Evolutionary conservation across 2,888 invertebrate species (phyloP).

Genomic region (Gryllus longicercus): DNA sequence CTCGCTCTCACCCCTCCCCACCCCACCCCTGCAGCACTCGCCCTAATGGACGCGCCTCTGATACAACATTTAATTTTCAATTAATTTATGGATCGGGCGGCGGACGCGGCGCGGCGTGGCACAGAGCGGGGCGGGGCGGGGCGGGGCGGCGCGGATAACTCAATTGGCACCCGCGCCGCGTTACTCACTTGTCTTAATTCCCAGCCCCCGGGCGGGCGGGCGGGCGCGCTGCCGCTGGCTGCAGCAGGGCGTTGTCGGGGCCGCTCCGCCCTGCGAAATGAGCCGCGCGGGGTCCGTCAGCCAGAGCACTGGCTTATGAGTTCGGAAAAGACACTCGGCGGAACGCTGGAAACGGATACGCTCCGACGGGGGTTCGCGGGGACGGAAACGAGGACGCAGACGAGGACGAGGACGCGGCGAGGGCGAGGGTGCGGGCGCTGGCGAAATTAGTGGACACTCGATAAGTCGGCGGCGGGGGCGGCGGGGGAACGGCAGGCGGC

Average conservation of each 20-base stretch:
- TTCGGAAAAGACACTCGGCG: not conserved
- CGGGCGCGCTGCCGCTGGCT: not conserved
- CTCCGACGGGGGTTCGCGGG: not conserved
- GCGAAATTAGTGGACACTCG: conserved; percentile 17
- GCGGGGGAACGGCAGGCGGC: not conserved
- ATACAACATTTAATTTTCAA: conserved; percentile 31
- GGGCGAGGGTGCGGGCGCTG: not conserved
- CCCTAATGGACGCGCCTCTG: conserved; percentile 17
- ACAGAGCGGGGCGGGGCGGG: too few species aligned
- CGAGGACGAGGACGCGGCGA: not conserved
- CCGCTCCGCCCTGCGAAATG: not conserved
- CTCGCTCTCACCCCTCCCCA: not conserved
- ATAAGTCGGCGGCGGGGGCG: not conserved
- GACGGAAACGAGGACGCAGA: not conserved
- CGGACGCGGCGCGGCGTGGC: not conserved
- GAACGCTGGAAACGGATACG: conserved; percentile 4
- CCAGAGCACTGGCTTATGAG: not conserved
- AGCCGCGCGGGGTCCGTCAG: not conserved
- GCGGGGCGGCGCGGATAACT: not conserved
- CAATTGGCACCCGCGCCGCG: conserved; percentile 7
- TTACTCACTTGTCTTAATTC: conserved; percentile 17
- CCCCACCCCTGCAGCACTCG: not conserved
- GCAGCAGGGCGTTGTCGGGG: not conserved
- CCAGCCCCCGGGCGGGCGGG: not conserved
- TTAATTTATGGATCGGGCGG: conserved; percentile 28